Base-by-base conservation (phyloP, 2,797 vertebrate genomes). In the Oophaga sylvatica region DNA sequence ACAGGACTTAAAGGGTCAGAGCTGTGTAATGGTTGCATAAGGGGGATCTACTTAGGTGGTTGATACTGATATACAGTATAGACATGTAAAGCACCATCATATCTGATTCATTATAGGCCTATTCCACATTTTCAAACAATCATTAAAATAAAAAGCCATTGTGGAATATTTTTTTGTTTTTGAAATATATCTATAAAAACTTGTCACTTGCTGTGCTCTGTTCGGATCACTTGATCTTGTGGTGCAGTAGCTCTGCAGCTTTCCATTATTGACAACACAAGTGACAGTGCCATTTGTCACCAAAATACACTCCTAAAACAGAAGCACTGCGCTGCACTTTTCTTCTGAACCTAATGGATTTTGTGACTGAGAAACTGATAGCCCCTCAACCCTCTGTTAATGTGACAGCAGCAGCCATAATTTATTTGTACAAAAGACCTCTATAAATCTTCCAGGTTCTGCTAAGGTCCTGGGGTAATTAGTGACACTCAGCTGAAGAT, bases 371-470 rank as follows among this genome's bases (percentile, higher is more conserved):
- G 35, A 22, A 71, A 41, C 15, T 17, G 31, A 71, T 17, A 71
- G 5, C 35, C 31, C 16, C 5, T 45, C 35, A 10, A 31, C 20
- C 9, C 22, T 16, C 57, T 35, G 17, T 79, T 59, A 79, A 60
- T 35, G 29, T 80, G 77, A 80, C 35, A 22, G 7, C 35, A 22
- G 7, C 70, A 80, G 59, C 17, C 77, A 80, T 60, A 16, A 60
- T 80, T 80, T 80, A 80, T 60, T 19, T 41, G 56, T 35, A 62
- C 57, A 31, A 79, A 59, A 11, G 29, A 80, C 29, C 20, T 80
- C 56, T 20, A 60, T 80, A 60, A 60, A 80, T 26, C 77, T 35
- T 60, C 9, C 29, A 12, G 68, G 77, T 80, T 62, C 29, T 80
- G 77, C 77, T 79, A 5, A 20, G 11, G 29, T 17, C 77, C 56